A percentile compares a stretch with the other conserved stretches of the same genome.
These are phyloP conservation scores for Myocastor coypus DNA, from an alignment of 2,113 vertebrate genomes.

Conservation along the genomic window DNA sequence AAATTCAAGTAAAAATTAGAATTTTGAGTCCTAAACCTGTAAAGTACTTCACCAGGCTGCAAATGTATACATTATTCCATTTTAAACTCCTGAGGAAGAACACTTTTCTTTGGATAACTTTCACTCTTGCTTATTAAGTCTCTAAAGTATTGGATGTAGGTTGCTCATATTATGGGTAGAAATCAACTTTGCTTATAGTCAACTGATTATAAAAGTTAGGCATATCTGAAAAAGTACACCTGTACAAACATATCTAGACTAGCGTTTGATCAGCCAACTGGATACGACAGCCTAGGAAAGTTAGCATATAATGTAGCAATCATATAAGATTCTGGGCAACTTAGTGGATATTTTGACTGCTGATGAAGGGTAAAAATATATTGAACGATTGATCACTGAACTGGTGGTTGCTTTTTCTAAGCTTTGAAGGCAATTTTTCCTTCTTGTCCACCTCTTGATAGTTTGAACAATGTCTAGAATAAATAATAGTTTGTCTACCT, in stretches of 20 bases:
- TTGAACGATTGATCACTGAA: neutral
- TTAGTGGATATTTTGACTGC: neutral
- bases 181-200: neutral
- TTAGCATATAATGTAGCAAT: neutral
- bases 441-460: neutral
- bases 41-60: neutral
- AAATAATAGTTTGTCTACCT: neutral
- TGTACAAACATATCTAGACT: neutral
- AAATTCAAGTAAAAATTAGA: neutral
- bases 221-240: neutral
- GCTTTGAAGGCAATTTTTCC: neutral
- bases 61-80: neutral
- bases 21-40: neutral
- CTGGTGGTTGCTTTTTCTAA: neutral
- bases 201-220: neutral
- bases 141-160: neutral
- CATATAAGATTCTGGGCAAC: neutral
- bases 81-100: neutral
- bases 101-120: neutral
- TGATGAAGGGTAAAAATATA: neutral
- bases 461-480: neutral
- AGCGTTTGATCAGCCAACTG: neutral
- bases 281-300: neutral
- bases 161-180: neutral
- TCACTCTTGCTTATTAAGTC: neutral